Conservation (phyloP, 2,113 vertebrate genomes). For the Passer domesticus region DNA sequence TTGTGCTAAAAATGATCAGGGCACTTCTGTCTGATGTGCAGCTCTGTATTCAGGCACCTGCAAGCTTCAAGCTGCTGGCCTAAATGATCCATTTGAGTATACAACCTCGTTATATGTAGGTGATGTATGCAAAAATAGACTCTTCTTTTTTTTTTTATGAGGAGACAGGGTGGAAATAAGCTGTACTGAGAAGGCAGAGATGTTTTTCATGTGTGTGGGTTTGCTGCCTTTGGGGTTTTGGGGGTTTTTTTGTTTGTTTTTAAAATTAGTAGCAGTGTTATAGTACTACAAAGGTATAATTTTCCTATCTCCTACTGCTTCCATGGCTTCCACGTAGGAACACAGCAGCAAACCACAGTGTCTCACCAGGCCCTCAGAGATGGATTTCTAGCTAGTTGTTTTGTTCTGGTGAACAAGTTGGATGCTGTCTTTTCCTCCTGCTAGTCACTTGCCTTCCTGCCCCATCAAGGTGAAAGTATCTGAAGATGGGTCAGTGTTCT, state of each 20-base stretch:
- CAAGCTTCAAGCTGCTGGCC: neutral
- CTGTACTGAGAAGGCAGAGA: neutral
- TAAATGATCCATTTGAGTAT: neutral
- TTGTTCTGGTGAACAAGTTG: neutral
- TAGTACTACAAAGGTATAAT: neutral
- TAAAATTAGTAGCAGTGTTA: neutral
- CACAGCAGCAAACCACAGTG: neutral
- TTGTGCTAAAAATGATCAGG: neutral
- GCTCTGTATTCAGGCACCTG: neutral
- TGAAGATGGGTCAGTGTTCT: neutral
- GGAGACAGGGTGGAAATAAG: neutral
- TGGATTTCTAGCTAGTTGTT: neutral
- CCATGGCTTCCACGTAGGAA: neutral
- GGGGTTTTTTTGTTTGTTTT: neutral
- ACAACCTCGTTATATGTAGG: neutral
- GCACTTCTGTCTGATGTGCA: neutral
- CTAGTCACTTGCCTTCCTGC: neutral
- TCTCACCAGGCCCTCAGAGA: neutral
- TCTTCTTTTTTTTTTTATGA: neutral
- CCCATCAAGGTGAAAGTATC: neutral
- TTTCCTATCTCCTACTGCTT: neutral
- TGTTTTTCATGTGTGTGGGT: fast-evolving
- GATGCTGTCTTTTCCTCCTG: neutral
- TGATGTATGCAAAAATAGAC: conserved; percentile 14
- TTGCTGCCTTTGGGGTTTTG: neutral